Conservation (phyloP, 1,140 invertebrate species). For the Ditylenchus dipsaci region DNA sequence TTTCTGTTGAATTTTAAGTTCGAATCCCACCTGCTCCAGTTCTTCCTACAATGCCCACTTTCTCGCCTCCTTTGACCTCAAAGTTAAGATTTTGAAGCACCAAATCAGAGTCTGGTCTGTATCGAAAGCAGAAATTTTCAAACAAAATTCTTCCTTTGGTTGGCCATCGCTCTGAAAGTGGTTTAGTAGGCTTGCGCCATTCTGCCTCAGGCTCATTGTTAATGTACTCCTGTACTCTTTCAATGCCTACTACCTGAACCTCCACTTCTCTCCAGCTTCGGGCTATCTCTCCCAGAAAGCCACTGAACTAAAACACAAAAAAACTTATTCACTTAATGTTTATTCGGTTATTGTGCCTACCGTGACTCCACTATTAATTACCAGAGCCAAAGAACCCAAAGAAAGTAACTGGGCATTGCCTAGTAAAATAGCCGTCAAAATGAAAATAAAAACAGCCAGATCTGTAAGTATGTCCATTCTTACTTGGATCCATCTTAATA, state of each 20-base stretch:
- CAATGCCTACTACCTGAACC: slow-evolving; percentile 83
- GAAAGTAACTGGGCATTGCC: slow-evolving; percentile 14
- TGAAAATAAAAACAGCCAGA: slow-evolving; percentile 14
- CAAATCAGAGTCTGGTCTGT: slow-evolving; percentile 65
- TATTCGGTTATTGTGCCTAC: slow-evolving; percentile 6
- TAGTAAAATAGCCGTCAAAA: slow-evolving; percentile 18
- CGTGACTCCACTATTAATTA: slow-evolving; percentile 19
- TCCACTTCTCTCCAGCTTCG: slow-evolving; percentile 23
- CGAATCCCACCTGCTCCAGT: slow-evolving; percentile 63
- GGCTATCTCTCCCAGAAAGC: slow-evolving; percentile 93
- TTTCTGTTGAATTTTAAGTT: neutral
- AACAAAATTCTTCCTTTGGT: slow-evolving; percentile 40
- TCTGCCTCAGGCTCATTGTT: slow-evolving; percentile 65
- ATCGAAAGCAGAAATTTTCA: slow-evolving; percentile 48
- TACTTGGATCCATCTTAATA: slow-evolving; percentile 30
- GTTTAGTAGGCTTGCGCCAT: neutral
- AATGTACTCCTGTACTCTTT: slow-evolving; percentile 91
- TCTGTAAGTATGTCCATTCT: slow-evolving; percentile 21
- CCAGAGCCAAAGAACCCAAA: slow-evolving; percentile 19
- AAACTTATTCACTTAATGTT: too few relatives aligned
- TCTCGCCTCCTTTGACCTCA: slow-evolving; percentile 70
- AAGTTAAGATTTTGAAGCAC: slow-evolving; percentile 73
- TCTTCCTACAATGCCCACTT: slow-evolving; percentile 63
- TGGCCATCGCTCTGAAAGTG: slow-evolving; percentile 36
- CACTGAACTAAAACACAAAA: slow-evolving; percentile 78